Conservation (phyloP, 2,113 vertebrate species). For the Asarcornis scutulata region DNA sequence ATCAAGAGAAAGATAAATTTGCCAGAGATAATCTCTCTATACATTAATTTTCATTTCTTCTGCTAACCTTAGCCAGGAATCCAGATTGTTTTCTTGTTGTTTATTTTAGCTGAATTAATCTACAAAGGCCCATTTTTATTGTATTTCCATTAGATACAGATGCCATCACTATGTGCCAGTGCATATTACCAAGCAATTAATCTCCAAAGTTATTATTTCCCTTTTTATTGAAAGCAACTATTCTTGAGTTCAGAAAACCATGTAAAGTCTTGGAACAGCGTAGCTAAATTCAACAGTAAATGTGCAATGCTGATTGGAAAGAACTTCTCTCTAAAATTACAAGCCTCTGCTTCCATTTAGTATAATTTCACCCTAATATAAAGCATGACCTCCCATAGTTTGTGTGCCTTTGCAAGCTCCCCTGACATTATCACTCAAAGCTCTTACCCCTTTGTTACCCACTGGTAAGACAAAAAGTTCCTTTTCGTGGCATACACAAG, state of each 20-base stretch:
- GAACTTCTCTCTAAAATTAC: not conserved
- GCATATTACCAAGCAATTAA: conserved; percentile 34
- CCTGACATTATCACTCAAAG: conserved; percentile 51
- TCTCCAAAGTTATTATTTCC: conserved; percentile 26
- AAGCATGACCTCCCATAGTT: conserved; percentile 9
- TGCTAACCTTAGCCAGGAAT: not conserved
- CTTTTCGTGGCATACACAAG: conserved; percentile 55
- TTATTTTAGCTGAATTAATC: conserved; percentile 48
- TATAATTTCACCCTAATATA: not conserved
- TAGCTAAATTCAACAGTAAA: not conserved
- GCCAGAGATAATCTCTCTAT: not conserved
- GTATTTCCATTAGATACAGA: conserved; percentile 33
- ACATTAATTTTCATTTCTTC: conserved; percentile 34
- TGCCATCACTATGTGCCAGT: conserved; percentile 12
- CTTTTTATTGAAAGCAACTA: conserved; percentile 7
- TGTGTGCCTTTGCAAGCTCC: conserved; percentile 27
- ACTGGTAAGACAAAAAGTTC: conserved; percentile 58
- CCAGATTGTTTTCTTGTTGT: not conserved
- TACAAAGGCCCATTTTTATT: not conserved
- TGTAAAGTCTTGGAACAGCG: not conserved
- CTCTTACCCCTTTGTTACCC: conserved; percentile 34
- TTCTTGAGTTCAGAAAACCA: not conserved
- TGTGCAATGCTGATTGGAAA: not conserved
- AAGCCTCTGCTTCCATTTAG: not conserved
- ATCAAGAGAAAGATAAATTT: not conserved